Evolutionary conservation across 2,888 invertebrate genomes (phyloP).

Genomic region (Galeruca laticollis): DNA sequence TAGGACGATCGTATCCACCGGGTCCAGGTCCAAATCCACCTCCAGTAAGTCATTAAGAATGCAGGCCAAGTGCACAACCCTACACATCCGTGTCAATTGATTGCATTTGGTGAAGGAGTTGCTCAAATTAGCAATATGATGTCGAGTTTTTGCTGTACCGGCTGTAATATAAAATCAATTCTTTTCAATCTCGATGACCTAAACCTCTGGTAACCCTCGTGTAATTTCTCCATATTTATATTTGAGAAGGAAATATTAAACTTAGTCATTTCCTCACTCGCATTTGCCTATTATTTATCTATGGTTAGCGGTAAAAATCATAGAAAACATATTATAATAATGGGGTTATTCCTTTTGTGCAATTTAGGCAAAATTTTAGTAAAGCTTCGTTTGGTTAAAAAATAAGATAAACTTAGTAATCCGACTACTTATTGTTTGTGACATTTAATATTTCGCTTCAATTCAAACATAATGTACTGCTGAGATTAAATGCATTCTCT

Average conservation of each 20-base stretch:
- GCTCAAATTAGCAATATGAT: slow-evolving; percentile 61
- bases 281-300: slow-evolving; percentile 22
- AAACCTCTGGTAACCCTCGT: slow-evolving; percentile 23
- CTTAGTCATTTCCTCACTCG: slow-evolving; percentile 21
- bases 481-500: too few relatives aligned
- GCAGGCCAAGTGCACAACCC: slow-evolving; percentile 60
- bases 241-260: slow-evolving; percentile 26
- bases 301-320: slow-evolving; percentile 11
- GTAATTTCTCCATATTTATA: slow-evolving; percentile 26
- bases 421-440: neutral
- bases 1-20: slow-evolving; percentile 65
- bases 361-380: neutral
- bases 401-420: neutral
- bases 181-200: slow-evolving; percentile 9
- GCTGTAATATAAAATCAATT: slow-evolving; percentile 22
- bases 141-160: slow-evolving; percentile 48
- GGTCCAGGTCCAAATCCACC: slow-evolving; percentile 66
- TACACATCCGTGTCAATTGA: slow-evolving; percentile 64
- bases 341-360: neutral
- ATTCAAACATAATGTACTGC: too few relatives aligned
- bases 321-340: slow-evolving; percentile 23
- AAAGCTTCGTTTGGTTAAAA: neutral
- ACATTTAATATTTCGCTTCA: too few relatives aligned
- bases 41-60: slow-evolving; percentile 68
- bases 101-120: slow-evolving; percentile 57